phyloP scores from a whole-genome alignment of 2,113 vertebrate species.

The Pavo muticus region DNA sequence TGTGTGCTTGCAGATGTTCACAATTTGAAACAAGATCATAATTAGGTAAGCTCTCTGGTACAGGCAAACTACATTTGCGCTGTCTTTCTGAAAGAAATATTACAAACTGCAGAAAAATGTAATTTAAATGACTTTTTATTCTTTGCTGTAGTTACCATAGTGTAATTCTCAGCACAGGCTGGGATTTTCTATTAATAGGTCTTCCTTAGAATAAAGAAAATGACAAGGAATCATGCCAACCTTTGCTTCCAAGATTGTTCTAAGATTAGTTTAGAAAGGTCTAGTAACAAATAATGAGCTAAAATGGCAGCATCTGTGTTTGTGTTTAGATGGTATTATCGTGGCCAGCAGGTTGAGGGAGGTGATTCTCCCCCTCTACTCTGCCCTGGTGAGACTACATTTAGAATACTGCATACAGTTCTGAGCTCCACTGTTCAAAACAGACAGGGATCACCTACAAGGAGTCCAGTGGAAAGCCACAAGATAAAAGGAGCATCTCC shows the following conservation, averaged over 20 bases:
- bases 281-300: conserved; percentile 19
- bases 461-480: too few relatives aligned
- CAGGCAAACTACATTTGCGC: background rate
- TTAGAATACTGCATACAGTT: too few relatives aligned
- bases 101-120: conserved; percentile 11
- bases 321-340: background rate
- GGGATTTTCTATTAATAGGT: conserved; percentile 23
- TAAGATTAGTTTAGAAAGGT: background rate
- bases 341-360: too few relatives aligned
- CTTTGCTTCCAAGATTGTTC: conserved; percentile 10
- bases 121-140: conserved; percentile 36
- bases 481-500: too few relatives aligned
- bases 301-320: background rate
- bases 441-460: too few relatives aligned
- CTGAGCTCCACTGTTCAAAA: too few relatives aligned
- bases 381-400: too few relatives aligned
- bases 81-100: conserved; percentile 36
- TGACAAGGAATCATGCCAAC: background rate
- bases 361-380: too few relatives aligned
- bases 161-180: conserved; percentile 44
- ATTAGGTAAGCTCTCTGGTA: background rate
- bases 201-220: conserved; percentile 43
- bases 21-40: conserved; percentile 16
- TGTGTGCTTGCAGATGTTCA: conserved; percentile 33
- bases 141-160: conserved; percentile 22